phyloP scores from a whole-genome alignment of 2,113 vertebrate species.

The Trachemys scripta region DNA sequence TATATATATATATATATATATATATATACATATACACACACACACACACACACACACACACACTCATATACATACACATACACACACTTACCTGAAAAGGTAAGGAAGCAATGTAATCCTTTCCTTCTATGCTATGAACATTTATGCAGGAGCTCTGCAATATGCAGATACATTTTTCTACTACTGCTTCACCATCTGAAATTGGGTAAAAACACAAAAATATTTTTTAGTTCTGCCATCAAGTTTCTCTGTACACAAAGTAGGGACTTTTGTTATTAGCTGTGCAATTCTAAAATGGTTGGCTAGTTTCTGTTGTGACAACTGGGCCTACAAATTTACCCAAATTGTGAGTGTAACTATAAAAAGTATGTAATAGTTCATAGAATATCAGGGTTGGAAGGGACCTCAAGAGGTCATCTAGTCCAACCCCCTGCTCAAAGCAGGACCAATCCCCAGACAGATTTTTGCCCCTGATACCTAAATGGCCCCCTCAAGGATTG shows the following conservation, averaged over 20 bases:
- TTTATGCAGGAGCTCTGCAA: slow-evolving; percentile 94
- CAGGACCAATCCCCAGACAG: no score
- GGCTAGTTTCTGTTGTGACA: not conserved
- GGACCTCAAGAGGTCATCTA: no score
- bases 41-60: no score
- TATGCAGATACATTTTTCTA: slow-evolving; percentile 92
- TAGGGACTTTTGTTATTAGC: not conserved
- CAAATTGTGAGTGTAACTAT: not conserved
- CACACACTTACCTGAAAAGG: slow-evolving; percentile 91
- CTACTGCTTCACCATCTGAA: slow-evolving; percentile 66
- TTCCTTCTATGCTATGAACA: slow-evolving; percentile 93
- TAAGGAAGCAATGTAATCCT: slow-evolving; percentile 95
- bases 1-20: no score
- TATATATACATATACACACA: no score
- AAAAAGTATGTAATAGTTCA: not conserved
- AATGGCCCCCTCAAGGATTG: no score
- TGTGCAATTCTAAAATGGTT: not conserved
- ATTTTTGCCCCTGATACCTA: no score
- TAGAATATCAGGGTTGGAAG: no score
- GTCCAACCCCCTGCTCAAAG: no score
- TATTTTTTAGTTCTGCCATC: not conserved
- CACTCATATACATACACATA: no score
- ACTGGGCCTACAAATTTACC: not conserved
- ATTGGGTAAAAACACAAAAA: not conserved
- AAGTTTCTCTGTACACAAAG: not conserved